Evolutionary conservation across 2,888 invertebrate species (phyloP).

Genomic region (Boloria selene): DNA sequence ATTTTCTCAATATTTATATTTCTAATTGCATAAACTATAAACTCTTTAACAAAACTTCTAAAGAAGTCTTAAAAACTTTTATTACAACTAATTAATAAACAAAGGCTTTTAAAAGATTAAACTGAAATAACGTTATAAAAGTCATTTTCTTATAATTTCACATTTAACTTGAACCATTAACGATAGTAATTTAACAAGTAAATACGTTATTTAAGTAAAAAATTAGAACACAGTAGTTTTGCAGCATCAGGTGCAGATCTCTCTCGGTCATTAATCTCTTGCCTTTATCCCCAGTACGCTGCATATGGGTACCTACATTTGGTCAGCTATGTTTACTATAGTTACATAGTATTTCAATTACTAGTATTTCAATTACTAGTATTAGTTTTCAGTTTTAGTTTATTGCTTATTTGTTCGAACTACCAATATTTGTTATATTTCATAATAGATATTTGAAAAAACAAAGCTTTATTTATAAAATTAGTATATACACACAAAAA

Average conservation of each 20-base stretch:
- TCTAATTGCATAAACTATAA: too few species aligned
- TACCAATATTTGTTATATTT: too few species aligned
- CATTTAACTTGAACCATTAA: background rate
- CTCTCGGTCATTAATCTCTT: constrained; percentile 70
- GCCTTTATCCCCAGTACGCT: constrained; percentile 44
- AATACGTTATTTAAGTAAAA: constrained; percentile 9
- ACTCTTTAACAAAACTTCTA: too few species aligned
- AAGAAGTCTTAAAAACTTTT: too few species aligned
- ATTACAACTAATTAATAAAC: too few species aligned
- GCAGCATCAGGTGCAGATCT: constrained; percentile 51
- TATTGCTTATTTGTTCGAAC: background rate
- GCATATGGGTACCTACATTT: constrained; percentile 18
- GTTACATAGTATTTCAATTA: constrained; percentile 9
- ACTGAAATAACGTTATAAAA: too few species aligned
- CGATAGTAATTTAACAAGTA: constrained; percentile 6
- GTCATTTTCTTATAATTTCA: background rate
- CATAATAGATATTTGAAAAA: too few species aligned
- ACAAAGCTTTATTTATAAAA: too few species aligned
- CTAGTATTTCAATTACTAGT: constrained; percentile 10
- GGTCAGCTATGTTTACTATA: constrained; percentile 8
- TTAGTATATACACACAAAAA: too few species aligned
- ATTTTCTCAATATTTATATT: too few species aligned
- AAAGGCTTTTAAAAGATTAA: too few species aligned
- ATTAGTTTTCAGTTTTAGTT: background rate
- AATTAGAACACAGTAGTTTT: constrained; percentile 40